Evolutionary conservation across 2,888 invertebrate genomes (phyloP), one percentile per base, ranked within the genome.

Genomic region (Cremastinae sp.): DNA sequence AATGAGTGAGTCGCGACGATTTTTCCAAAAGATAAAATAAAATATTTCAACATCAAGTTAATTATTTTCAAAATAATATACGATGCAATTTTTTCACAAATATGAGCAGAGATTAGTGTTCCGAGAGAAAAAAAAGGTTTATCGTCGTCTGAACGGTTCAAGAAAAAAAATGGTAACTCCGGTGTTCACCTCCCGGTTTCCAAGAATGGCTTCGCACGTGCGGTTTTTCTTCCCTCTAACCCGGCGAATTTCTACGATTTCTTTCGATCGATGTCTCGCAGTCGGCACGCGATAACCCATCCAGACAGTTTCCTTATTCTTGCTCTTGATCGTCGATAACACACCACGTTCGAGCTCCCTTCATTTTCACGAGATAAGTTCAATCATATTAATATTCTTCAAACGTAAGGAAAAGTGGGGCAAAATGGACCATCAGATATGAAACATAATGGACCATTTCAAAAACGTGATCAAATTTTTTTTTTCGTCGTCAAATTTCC

Each of bases 231-330:
- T 66, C 45, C 36, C 4, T 10, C n/a, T 38, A 68, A 41, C 70
- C 58, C 38, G 53, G 61, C 36, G 65, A 71, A 59, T 45, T 75
- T 61, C 28, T 71, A 75, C 22, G 75, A 71, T 71, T 75, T 75
- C 75, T 18, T 41, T 65, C 75, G 71, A 71, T 75, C 75, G 66
- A 71, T 75, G 64, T 59, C 45, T 70, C 16, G 38, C 41, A 36
- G 38, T n/a, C 58, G 41, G 51, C 64, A 5, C 28, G 64, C 49
- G 38, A 64, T 41, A 51, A 22, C 14, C 34, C 12, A 18, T n/a
- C 18, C 34, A 43, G 45, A 20, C 43, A 18, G 12, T 38, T 38
- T 18, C 51, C 20, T n/a, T n/a, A n/a, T n/a, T n/a, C 20, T 49
- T 38, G 14, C 53, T 28, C 10, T 53, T 10, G 18, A 4, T 16